Percentiles rank a stretch among this genome's conserved stretches.
Evolutionary conservation across 2,113 vertebrate species (phyloP).

Genomic region (Prinia subflava): DNA sequence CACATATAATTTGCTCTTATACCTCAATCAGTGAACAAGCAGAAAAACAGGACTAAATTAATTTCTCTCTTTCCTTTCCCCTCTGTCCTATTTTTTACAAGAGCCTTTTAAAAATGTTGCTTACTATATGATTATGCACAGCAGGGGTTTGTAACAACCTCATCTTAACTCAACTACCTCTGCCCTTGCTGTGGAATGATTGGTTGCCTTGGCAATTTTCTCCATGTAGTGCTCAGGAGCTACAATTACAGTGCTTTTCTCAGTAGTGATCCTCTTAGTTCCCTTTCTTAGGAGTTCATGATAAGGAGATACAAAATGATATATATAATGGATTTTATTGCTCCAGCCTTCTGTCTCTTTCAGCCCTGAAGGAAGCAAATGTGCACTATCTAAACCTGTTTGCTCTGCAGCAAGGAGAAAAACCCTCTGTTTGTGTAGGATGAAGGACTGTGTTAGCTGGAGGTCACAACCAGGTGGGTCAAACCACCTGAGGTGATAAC

Average conservation of each 20-base stretch:
- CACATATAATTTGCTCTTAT: conserved; percentile 50
- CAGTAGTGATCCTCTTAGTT: conserved; percentile 68
- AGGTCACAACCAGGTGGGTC: background rate
- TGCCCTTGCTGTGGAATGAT: conserved; percentile 59
- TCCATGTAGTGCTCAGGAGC: conserved; percentile 33
- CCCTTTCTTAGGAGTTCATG: conserved; percentile 69
- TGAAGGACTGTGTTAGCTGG: background rate
- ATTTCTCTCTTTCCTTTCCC: conserved; percentile 40
- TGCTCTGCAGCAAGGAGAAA: conserved; percentile 21
- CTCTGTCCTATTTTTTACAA: conserved; percentile 67
- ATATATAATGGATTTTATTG: conserved; percentile 70
- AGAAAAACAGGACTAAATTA: conserved; percentile 76
- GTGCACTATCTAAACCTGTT: conserved; percentile 17
- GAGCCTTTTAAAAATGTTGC: conserved; percentile 75
- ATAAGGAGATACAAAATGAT: conserved; percentile 67
- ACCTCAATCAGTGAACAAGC: conserved; percentile 55
- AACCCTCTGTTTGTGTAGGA: background rate
- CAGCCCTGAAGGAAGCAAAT: background rate
- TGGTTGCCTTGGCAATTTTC: conserved; percentile 76
- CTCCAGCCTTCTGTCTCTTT: background rate
- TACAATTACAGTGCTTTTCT: conserved; percentile 73
- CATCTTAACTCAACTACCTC: conserved; percentile 58
- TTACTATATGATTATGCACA: conserved; percentile 70
- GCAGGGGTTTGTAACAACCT: conserved; percentile 61
- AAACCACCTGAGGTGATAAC: background rate